These are phyloP conservation scores for Pseudomyrmex flavicornis DNA, from an alignment of 1,140 invertebrate species.

Conservation along the genomic window DNA sequence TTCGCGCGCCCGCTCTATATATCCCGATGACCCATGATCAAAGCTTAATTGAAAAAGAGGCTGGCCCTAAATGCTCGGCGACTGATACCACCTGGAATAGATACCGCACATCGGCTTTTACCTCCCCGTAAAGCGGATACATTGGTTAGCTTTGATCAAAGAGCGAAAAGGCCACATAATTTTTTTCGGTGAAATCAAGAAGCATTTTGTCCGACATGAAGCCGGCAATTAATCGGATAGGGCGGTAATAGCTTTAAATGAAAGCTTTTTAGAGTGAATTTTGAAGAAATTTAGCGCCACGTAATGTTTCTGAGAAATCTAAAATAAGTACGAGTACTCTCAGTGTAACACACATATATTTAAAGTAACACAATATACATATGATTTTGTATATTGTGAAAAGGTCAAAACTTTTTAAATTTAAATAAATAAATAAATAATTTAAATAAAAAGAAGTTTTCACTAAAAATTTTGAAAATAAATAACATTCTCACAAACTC, in stretches of 20 bases:
- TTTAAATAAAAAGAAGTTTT: no score
- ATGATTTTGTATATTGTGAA: no score
- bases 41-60: constrained; percentile 81
- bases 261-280: background rate
- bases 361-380: no score
- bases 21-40: constrained; percentile 74
- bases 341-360: no score
- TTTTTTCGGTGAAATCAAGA: constrained; percentile 29
- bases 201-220: constrained; percentile 34
- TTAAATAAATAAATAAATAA: background rate
- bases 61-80: constrained; percentile 54
- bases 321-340: background rate
- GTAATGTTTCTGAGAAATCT: background rate
- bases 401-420: background rate
- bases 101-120: constrained; percentile 63
- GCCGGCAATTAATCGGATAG: constrained; percentile 12
- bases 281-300: background rate
- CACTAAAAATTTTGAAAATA: no score
- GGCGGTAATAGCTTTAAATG: background rate
- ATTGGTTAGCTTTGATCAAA: constrained; percentile 55
- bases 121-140: constrained; percentile 39
- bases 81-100: constrained; percentile 70
- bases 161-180: constrained; percentile 17
- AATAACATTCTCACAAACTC: no score
- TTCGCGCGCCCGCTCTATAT: constrained; percentile 65